Evolutionary conservation across 2,113 vertebrate genomes (phyloP), one percentile per base, ranked within the genome.

Genomic region (Brachirus orientalis): DNA sequence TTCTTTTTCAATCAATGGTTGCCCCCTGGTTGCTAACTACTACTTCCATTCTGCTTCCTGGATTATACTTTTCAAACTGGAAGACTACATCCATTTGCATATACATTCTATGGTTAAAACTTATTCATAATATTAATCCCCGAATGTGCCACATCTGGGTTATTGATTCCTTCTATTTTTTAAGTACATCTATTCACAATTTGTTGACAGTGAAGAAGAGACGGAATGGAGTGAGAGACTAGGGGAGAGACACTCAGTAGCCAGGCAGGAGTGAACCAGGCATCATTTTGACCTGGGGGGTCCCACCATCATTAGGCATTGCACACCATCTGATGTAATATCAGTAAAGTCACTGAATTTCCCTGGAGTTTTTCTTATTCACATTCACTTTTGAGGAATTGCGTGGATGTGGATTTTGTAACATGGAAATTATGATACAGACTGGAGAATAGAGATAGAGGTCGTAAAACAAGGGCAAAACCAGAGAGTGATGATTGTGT

Each of bases 401-500:
- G 19, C 19, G 45, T 37, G 22, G 12, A 35, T 48, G 22, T 69
- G 9, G 51, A 35, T 54, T 17, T 33, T 4, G 22, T 36, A 14
- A 33, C 10, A 13, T 61, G 10, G 40, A 53, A 52, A 70, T 75
- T 19, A 63, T 54, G 20, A 58, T 22, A 48, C 14, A 35, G 33
- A 63, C 36, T 56, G 35, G 37, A 33, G 20, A 63, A 17, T 48
- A 28, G 62, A 51, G 28, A 70, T 48, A 40, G 62, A 77, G 82
- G 82, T 80, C 61, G 16, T 81, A 66, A 70, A 75, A 82, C 68
- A 84, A 82, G 77, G 72, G 54, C 72, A 82, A 57, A 71, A 46
- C 46, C 41, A 41, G 53, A 80, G 71, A 88, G 69, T 0, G 55
- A 83, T 80, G 62, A 80, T 82, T 6, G 16, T 72, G 73, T 78